These are phyloP conservation scores for Buceros bicornis DNA, from an alignment of 2,797 vertebrate genomes.

Conservation along the genomic window DNA sequence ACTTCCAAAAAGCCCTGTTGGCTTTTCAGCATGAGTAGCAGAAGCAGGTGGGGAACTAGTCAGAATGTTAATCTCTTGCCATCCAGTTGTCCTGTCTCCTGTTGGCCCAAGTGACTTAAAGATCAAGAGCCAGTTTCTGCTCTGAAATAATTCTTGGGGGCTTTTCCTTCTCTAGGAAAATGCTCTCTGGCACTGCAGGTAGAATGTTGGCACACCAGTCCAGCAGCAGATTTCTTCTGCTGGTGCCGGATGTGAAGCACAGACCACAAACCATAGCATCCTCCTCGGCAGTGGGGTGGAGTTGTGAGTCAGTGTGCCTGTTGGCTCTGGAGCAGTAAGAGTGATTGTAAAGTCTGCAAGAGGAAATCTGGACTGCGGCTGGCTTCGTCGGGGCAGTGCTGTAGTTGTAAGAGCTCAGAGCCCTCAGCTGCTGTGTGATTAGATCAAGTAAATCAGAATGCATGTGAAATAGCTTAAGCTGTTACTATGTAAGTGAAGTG, in stretches of 20 bases:
- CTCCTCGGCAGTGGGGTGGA: neutral
- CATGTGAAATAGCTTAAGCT: neutral
- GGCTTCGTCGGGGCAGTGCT: rapidly evolving
- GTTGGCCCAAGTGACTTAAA: conserved; percentile 12
- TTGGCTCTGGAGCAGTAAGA: neutral
- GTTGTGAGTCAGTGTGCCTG: neutral
- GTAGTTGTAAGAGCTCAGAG: neutral
- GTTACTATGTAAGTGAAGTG: neutral
- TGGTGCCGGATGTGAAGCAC: neutral
- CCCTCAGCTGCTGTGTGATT: neutral
- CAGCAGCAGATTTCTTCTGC: neutral
- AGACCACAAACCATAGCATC: conserved; percentile 44
- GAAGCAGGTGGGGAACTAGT: conserved; percentile 75
- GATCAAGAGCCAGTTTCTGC: neutral
- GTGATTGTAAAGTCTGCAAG: neutral
- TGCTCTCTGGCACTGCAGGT: neutral
- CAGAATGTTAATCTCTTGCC: conserved; percentile 50
- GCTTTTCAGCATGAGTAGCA: conserved; percentile 58
- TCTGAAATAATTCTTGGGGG: neutral
- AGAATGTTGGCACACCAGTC: neutral
- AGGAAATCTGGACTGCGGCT: neutral
- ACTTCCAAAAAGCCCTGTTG: conserved; percentile 6
- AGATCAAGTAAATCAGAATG: neutral
- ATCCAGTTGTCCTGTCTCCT: neutral
- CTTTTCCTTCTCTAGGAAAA: neutral